phyloP scores from a whole-genome alignment of 2,888 invertebrate species.

The Aproaerema taeniolella region DNA sequence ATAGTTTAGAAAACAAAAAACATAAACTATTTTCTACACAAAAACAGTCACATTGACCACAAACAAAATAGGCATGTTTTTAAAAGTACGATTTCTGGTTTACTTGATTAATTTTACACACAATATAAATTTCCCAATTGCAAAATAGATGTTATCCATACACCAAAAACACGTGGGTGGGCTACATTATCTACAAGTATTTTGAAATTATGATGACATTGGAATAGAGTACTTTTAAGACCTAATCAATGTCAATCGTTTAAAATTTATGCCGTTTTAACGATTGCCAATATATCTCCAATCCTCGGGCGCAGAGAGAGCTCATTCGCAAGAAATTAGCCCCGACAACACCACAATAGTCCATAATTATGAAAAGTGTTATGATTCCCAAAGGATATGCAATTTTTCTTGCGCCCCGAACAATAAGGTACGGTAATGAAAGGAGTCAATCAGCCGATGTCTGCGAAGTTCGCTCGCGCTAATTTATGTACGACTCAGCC shows the following conservation, averaged over 20 bases:
- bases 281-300: constrained; percentile 53
- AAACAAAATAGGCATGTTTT: no score
- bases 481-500: constrained; percentile 58
- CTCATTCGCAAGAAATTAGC: constrained; percentile 58
- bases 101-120: no score
- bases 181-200: no score
- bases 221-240: constrained; percentile 61
- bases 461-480: constrained; percentile 58
- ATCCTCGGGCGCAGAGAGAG: constrained; percentile 46
- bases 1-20: no score
- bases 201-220: no score
- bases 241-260: constrained; percentile 66
- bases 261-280: constrained; percentile 48
- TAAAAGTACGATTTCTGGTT: no score
- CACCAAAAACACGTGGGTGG: no score
- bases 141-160: no score
- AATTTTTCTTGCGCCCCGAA: constrained; percentile 68
- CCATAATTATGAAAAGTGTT: constrained; percentile 78
- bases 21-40: no score
- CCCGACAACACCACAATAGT: constrained; percentile 70
- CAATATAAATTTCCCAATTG: no score
- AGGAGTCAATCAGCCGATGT: constrained; percentile 74
- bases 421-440: constrained; percentile 71
- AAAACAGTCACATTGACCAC: no score
- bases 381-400: constrained; percentile 63